phyloP scores from a whole-genome alignment of 2,888 invertebrate species.

The Oscheius sp. region DNA sequence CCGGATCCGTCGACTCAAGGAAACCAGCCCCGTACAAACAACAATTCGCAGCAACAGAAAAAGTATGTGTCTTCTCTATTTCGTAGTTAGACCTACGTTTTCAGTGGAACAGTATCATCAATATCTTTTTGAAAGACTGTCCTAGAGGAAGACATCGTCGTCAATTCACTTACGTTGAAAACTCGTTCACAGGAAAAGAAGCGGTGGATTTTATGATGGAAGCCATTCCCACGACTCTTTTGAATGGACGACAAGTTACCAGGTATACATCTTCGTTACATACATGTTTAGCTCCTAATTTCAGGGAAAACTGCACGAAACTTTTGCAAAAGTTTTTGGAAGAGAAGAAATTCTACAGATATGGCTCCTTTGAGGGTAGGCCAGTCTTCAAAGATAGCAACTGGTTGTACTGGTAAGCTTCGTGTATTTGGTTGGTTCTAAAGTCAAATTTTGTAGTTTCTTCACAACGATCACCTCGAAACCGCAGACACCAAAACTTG shows the following conservation, averaged over 20 bases:
- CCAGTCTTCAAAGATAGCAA: constrained; percentile 30
- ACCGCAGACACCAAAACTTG: constrained; percentile 4
- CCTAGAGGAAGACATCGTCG: constrained; percentile 30
- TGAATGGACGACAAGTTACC: constrained; percentile 27
- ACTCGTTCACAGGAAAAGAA: constrained; percentile 39
- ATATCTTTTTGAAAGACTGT: constrained; percentile 26
- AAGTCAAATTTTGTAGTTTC: neutral
- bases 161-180: constrained; percentile 36
- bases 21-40: neutral
- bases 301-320: constrained; percentile 20
- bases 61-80: neutral
- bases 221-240: constrained; percentile 24
- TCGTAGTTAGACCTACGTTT: neutral
- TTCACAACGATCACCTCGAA: neutral
- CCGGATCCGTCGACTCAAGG: no score
- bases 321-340: constrained; percentile 35
- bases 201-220: constrained; percentile 40
- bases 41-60: constrained; percentile 20
- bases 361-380: neutral
- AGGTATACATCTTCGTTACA: neutral
- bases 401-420: constrained; percentile 25
- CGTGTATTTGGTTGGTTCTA: neutral
- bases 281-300: neutral
- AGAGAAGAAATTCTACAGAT: constrained; percentile 24
- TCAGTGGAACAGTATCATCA: constrained; percentile 36